Conservation (phyloP, 2,113 vertebrate genomes). For the Mormoops blainvillei region DNA sequence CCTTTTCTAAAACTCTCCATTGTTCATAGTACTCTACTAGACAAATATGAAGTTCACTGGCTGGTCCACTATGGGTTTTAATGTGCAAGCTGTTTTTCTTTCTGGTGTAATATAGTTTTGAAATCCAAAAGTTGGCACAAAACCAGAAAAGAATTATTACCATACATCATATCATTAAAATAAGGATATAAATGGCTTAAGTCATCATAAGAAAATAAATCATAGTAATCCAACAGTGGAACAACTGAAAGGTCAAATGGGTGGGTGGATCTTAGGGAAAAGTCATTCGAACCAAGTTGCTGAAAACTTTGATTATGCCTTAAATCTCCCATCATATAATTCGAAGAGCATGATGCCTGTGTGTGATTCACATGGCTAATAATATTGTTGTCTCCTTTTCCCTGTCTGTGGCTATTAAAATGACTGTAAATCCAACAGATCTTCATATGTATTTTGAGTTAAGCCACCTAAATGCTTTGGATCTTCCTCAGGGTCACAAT, state of each 20-base stretch:
- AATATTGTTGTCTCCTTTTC: conserved; percentile 65
- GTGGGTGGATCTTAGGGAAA: conserved; percentile 70
- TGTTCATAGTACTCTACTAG: conserved; percentile 85
- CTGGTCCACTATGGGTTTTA: conserved; percentile 76
- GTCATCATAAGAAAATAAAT: conserved; percentile 74
- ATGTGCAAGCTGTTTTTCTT: not conserved
- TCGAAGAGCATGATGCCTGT: conserved; percentile 74
- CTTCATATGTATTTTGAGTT: conserved; percentile 75
- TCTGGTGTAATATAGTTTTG: conserved; percentile 64
- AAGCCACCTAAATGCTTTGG: conserved; percentile 71
- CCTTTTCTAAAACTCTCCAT: conserved; percentile 85
- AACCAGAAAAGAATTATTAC: conserved; percentile 73
- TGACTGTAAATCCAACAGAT: conserved; percentile 75
- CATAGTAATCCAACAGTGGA: conserved; percentile 77
- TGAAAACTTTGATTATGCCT: conserved; percentile 70
- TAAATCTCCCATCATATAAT: conserved; percentile 75
- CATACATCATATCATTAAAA: conserved; percentile 72
- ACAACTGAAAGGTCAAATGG: conserved; percentile 66
- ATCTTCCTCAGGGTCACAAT: conserved; percentile 74
- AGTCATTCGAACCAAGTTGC: conserved; percentile 67
- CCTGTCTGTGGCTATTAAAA: conserved; percentile 74
- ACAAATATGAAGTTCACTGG: conserved; percentile 79
- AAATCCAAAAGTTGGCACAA: conserved; percentile 76
- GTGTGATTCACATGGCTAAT: conserved; percentile 58
- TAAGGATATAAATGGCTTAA: conserved; percentile 77